phyloP scores from a whole-genome alignment of 2,797 vertebrate genomes.

The Hirundo rustica region DNA sequence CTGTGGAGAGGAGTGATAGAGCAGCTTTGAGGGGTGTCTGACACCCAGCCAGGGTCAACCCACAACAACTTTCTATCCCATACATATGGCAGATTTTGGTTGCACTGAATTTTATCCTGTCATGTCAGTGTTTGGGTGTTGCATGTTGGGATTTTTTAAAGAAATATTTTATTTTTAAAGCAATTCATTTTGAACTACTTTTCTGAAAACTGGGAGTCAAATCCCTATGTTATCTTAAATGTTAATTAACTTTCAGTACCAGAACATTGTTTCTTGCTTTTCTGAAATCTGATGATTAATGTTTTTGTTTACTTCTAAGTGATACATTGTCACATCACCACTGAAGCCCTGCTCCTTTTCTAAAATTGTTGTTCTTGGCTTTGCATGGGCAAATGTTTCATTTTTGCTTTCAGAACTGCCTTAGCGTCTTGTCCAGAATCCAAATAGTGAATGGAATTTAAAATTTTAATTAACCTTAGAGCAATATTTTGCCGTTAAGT shows the following conservation, averaged over 20 bases:
- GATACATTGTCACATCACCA: background rate
- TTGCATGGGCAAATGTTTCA: background rate
- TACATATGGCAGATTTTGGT: background rate
- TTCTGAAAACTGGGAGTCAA: background rate
- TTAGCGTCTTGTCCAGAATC: background rate
- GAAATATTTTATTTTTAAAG: background rate
- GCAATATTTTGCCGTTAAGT: background rate
- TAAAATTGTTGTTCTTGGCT: background rate
- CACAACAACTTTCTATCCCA: background rate
- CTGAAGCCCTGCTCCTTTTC: background rate
- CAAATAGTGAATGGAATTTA: background rate
- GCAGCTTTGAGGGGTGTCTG: background rate
- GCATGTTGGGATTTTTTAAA: background rate
- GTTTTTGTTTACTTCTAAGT: slow-evolving; percentile 21
- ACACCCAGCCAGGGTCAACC: background rate
- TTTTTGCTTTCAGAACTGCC: background rate
- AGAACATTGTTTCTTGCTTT: slow-evolving; percentile 3
- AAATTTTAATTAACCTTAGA: background rate
- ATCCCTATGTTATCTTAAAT: background rate
- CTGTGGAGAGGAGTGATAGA: background rate
- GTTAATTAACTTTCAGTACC: background rate
- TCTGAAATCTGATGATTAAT: slow-evolving; percentile 51
- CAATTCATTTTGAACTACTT: background rate
- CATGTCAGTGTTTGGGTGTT: background rate
- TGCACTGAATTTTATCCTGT: background rate